phyloP scores from a whole-genome alignment of 2,113 vertebrate genomes.

The Channa argus region DNA sequence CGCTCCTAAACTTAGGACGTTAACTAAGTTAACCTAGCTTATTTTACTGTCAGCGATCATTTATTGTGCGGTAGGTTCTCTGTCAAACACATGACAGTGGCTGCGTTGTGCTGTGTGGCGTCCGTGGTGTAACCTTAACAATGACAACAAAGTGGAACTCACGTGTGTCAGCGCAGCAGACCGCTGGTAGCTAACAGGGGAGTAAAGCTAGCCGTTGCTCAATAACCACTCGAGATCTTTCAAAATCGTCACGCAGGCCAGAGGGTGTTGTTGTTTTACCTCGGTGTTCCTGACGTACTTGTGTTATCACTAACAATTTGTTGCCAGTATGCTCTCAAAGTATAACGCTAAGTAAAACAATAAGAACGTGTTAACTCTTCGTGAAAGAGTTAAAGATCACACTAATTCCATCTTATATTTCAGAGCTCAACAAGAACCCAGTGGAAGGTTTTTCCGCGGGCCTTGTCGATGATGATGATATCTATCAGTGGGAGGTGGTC shows the following conservation, averaged over 20 bases:
- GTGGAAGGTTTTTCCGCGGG: conserved; percentile 86
- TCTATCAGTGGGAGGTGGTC: conserved; percentile 86
- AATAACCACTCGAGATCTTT: conserved; percentile 7
- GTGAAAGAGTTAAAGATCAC: no score
- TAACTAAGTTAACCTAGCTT: no score
- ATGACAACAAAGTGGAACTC: not conserved
- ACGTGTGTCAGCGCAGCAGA: conserved; percentile 20
- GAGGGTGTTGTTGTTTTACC: no score
- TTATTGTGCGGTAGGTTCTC: no score
- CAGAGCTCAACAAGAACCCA: conserved; percentile 86
- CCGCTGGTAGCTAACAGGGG: conserved; percentile 30
- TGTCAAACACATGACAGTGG: not conserved
- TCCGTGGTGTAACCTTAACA: not conserved
- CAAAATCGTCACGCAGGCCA: not conserved
- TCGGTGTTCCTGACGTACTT: no score
- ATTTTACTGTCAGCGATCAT: no score
- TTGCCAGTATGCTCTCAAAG: no score
- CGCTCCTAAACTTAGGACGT: not conserved
- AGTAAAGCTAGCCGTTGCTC: conserved; percentile 34
- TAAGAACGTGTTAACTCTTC: no score
- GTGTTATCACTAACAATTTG: no score
- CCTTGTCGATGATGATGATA: conserved; percentile 85
- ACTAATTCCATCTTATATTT: conserved; percentile 2
- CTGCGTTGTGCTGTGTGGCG: not conserved
- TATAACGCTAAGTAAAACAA: no score